Conservation (phyloP, 2,113 vertebrate genomes). For the Columba janthina region DNA sequence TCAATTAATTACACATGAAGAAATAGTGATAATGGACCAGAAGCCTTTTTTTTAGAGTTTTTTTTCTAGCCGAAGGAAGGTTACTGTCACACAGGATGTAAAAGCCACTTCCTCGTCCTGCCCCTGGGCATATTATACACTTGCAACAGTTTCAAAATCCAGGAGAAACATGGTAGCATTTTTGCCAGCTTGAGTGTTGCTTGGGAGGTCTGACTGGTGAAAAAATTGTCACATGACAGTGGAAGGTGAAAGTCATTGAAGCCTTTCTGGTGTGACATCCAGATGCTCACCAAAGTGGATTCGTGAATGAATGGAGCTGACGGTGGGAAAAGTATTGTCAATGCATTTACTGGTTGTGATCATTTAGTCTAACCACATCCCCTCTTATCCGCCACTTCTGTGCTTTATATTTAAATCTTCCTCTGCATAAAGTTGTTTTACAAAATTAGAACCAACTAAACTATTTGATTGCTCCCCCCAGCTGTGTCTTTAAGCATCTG, state of each 20-base stretch:
- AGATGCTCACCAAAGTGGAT: neutral
- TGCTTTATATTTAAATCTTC: neutral
- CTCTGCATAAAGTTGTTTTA: neutral
- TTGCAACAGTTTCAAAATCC: neutral
- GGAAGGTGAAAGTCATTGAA: rapidly evolving
- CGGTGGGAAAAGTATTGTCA: neutral
- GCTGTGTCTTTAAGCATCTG: neutral
- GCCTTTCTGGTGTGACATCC: neutral
- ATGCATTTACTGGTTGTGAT: neutral
- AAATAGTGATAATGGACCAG: neutral
- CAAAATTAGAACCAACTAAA: neutral
- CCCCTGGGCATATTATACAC: too few relatives aligned
- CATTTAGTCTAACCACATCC: neutral
- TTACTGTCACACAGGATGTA: neutral
- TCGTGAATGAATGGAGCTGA: neutral
- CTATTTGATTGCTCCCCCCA: neutral
- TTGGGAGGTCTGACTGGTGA: neutral
- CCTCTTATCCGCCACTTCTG: neutral
- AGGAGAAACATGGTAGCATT: neutral
- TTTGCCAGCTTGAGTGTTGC: neutral
- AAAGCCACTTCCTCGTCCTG: neutral
- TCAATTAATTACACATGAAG: neutral
- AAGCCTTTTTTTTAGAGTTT: neutral
- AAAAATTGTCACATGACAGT: neutral
- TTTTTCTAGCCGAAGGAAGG: neutral